Percentiles rank a stretch among this genome's conserved stretches.
These are phyloP conservation scores for Oryzias celebensis DNA, from an alignment of 2,113 vertebrate genomes.

Conservation along the genomic window DNA sequence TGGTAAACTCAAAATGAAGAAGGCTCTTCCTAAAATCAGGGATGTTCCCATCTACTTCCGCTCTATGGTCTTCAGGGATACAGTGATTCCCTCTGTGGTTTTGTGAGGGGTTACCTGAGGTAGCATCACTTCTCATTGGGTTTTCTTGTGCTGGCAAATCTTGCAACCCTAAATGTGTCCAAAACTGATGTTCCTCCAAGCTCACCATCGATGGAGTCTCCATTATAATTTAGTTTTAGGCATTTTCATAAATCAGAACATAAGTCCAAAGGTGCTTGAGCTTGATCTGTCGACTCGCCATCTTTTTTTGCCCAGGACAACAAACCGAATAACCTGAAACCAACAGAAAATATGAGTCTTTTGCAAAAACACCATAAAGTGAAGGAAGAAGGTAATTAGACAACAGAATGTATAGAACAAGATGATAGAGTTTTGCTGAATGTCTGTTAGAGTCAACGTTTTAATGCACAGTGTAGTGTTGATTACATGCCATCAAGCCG, in stretches of 20 bases:
- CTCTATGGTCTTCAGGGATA: constrained; percentile 14
- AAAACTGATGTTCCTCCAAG: constrained; percentile 54
- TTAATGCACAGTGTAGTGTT: neutral
- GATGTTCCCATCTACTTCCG: neutral
- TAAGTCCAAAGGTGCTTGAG: constrained; percentile 66
- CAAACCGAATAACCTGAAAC: constrained; percentile 52
- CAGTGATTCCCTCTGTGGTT: constrained; percentile 13
- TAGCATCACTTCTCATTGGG: constrained; percentile 3
- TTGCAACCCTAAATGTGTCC: constrained; percentile 30
- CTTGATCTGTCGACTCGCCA: constrained; percentile 48
- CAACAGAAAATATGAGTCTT: constrained; percentile 33
- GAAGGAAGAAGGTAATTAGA: constrained; percentile 2
- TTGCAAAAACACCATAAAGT: constrained; percentile 3
- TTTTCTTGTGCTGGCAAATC: constrained; percentile 16
- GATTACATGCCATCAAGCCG: constrained; percentile 23
- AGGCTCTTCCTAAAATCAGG: constrained; percentile 7
- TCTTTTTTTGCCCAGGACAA: constrained; percentile 47
- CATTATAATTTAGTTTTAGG: constrained; percentile 71
- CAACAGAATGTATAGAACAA: neutral
- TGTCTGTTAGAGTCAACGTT: neutral
- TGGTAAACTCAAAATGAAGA: constrained; percentile 1
- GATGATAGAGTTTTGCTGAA: neutral
- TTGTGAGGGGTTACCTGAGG: constrained; percentile 22
- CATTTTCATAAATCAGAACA: constrained; percentile 63
- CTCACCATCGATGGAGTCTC: constrained; percentile 62